A percentile compares a stretch with the other conserved stretches of the same genome.
Conservation (phyloP, 2,888 invertebrate genomes). For the Thymelicus lineola region DNA sequence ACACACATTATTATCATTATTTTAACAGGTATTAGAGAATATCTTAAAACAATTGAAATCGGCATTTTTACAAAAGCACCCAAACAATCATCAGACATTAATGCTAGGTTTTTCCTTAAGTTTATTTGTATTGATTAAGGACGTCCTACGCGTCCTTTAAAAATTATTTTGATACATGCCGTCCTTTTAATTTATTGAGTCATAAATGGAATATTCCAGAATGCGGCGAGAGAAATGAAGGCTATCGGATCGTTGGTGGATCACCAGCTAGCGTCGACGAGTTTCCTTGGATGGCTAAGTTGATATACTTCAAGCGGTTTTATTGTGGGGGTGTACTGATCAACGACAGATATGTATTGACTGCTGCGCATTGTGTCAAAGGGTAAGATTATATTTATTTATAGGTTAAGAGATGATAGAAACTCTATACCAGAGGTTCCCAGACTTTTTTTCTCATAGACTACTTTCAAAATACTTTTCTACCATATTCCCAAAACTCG, state of each 20-base stretch:
- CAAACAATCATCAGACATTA: too few species aligned
- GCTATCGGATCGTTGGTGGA: constrained; percentile 93
- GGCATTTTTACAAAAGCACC: too few species aligned
- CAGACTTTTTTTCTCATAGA: too few species aligned
- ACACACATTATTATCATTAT: too few species aligned
- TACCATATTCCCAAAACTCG: too few species aligned
- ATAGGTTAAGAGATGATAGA: too few species aligned
- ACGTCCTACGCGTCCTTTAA: constrained; percentile 22
- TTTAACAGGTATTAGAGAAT: too few species aligned
- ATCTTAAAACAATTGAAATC: too few species aligned
- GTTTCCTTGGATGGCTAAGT: constrained; percentile 95
- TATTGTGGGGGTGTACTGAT: constrained; percentile 96
- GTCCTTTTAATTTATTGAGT: constrained; percentile 9
- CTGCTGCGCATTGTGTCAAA: constrained; percentile 96
- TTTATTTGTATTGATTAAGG: constrained; percentile 21
- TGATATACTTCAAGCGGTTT: constrained; percentile 94
- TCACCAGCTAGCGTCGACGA: constrained; percentile 90
- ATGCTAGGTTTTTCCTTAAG: background rate
- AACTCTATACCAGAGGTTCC: too few species aligned
- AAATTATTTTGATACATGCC: constrained; percentile 18
- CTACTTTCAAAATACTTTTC: too few species aligned
- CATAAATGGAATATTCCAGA: constrained; percentile 77
- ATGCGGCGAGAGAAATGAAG: constrained; percentile 93
- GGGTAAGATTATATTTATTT: constrained; percentile 82
- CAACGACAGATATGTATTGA: constrained; percentile 94